Conservation (phyloP, 2,797 vertebrate species). For the Setipinna tenuifilis region DNA sequence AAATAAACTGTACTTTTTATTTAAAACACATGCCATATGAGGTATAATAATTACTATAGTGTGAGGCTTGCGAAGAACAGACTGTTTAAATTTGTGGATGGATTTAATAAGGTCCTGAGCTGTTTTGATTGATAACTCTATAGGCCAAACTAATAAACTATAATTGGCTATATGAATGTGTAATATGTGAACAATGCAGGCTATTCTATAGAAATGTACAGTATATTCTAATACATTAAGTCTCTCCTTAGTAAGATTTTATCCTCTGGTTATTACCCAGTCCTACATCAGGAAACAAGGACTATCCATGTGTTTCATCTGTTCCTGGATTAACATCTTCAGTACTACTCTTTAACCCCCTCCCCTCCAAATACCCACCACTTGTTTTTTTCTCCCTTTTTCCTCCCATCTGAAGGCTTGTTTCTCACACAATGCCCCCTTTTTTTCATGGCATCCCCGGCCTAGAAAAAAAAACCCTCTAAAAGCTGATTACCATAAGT, state of each 20-base stretch:
- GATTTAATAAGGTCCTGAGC: not conserved
- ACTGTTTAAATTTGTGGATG: not conserved
- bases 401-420: not conserved
- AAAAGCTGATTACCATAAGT: conserved; percentile 23
- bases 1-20: not conserved
- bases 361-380: too few relatives aligned
- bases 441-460: not conserved
- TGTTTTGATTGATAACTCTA: not conserved
- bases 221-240: not conserved
- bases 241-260: not conserved
- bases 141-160: not conserved
- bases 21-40: not conserved
- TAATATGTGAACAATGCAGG: not conserved
- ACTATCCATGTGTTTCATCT: not conserved
- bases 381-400: not conserved
- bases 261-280: not conserved
- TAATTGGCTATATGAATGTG: not conserved
- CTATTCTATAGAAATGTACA: not conserved
- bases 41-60: not conserved
- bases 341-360: not conserved
- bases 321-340: not conserved
- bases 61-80: not conserved
- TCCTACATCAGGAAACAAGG: not conserved
- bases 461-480: not conserved
- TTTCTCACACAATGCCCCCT: conserved; percentile 9